These are phyloP conservation scores for Neotragus moschatus DNA, from an alignment of 2,113 vertebrate species.

Conservation along the genomic window DNA sequence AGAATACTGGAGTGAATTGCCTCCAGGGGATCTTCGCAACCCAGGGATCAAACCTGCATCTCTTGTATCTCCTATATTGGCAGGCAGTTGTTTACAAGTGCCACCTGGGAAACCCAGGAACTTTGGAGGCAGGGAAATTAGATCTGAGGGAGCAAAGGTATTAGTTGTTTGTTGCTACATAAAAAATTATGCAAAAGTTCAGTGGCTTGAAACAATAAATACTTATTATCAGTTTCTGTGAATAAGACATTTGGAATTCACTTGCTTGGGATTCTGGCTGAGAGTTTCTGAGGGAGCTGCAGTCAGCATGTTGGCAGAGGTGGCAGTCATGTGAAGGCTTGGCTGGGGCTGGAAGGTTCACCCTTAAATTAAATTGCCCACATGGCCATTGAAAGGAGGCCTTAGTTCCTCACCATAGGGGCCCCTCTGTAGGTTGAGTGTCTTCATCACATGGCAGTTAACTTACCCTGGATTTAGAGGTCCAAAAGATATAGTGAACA, in stretches of 20 bases:
- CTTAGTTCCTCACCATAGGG: not conserved
- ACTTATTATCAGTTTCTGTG: not conserved
- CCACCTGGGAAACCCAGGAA: not conserved
- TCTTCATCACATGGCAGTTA: not conserved
- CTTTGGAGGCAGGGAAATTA: not conserved
- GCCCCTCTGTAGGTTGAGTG: not conserved
- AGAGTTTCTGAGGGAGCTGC: not conserved
- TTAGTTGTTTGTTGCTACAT: not conserved
- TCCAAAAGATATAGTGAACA: not conserved
- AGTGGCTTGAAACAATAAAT: not conserved
- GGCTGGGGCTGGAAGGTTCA: not conserved
- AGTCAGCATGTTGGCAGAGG: not conserved
- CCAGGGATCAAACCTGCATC: not conserved
- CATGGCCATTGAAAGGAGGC: not conserved
- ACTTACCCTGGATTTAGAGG: not conserved
- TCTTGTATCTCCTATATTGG: not conserved
- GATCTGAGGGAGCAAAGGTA: slow-evolving; percentile 8
- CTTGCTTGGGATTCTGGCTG: not conserved
- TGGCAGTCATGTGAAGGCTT: not conserved
- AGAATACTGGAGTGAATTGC: not conserved
- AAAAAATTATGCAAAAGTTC: not conserved
- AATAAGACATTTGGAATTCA: not conserved
- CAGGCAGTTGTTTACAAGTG: not conserved
- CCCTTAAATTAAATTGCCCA: not conserved
- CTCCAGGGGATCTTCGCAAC: not conserved